Evolutionary conservation across 1,140 invertebrate species (phyloP).

Genomic region (Drosophila quadrilineata): DNA sequence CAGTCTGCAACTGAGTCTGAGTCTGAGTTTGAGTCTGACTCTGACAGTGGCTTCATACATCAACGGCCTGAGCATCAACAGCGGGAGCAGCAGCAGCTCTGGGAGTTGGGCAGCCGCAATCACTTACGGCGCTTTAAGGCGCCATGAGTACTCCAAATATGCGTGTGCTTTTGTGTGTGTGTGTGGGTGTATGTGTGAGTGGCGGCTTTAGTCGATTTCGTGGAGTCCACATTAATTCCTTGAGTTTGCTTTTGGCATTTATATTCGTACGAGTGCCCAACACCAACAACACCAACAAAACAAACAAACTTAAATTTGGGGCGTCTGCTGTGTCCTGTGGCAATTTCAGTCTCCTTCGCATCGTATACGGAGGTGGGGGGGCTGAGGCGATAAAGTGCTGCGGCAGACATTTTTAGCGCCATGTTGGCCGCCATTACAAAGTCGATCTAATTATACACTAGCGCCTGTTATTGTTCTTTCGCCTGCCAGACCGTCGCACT

Average conservation of each 20-base stretch:
- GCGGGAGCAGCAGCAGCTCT: not conserved
- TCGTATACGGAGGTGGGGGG: not conserved
- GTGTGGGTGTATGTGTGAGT: no score
- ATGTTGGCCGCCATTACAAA: constrained; percentile 60
- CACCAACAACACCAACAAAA: constrained; percentile 9
- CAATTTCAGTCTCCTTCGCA: not conserved
- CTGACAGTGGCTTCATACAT: constrained; percentile 2
- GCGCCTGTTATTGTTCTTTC: constrained; percentile 44
- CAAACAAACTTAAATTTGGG: constrained; percentile 40
- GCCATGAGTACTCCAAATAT: constrained; percentile 6
- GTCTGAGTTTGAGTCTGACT: no score
- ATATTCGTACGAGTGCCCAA: constrained; percentile 22
- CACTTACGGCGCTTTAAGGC: constrained; percentile 22
- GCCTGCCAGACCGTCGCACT: constrained; percentile 5
- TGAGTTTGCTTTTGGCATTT: constrained; percentile 56
- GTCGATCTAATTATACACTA: constrained; percentile 61
- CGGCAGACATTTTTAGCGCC: constrained; percentile 57
- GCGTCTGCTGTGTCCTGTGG: constrained; percentile 36
- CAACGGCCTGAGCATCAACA: constrained; percentile 5
- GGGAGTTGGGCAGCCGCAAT: constrained; percentile 18
- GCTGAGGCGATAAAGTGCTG: constrained; percentile 53
- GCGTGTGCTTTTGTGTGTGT: no score
- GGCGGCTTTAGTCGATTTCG: constrained; percentile 3
- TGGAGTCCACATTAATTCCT: constrained; percentile 42
- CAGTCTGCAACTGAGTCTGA: no score